Conservation (phyloP, 2,113 vertebrate species). For the Tragelaphus scriptus region DNA sequence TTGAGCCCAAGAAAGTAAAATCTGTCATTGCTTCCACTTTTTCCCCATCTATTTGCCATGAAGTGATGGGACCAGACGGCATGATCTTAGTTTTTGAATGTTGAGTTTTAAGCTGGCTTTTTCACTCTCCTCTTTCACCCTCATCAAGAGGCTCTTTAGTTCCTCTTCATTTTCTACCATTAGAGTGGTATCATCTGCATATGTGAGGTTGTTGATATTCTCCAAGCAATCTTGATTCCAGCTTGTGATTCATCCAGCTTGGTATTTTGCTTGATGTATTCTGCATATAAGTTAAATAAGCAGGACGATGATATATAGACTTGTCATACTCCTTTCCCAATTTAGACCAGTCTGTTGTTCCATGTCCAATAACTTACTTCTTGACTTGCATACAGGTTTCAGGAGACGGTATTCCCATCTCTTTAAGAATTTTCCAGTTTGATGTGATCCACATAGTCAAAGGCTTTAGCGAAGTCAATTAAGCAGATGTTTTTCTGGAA, state of each 20-base stretch:
- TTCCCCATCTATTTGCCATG: neutral
- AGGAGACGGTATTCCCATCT: neutral
- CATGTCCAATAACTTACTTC: neutral
- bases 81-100: neutral
- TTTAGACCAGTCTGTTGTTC: neutral
- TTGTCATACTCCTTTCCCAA: neutral
- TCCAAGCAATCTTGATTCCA: neutral
- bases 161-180: neutral
- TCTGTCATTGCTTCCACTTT: neutral
- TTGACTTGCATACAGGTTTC: neutral
- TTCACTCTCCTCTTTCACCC: neutral
- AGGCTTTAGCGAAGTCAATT: neutral
- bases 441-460: neutral
- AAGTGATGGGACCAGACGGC: neutral
- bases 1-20: neutral
- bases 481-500: neutral
- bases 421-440: neutral
- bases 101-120: neutral
- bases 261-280: neutral
- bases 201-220: neutral
- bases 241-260: neutral
- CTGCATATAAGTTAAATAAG: neutral
- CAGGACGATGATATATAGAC: neutral
- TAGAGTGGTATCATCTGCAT: neutral
- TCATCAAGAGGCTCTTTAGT: neutral